These are phyloP conservation scores for Anoncus sp. DNA, from an alignment of 2,888 invertebrate genomes.

Conservation along the genomic window DNA sequence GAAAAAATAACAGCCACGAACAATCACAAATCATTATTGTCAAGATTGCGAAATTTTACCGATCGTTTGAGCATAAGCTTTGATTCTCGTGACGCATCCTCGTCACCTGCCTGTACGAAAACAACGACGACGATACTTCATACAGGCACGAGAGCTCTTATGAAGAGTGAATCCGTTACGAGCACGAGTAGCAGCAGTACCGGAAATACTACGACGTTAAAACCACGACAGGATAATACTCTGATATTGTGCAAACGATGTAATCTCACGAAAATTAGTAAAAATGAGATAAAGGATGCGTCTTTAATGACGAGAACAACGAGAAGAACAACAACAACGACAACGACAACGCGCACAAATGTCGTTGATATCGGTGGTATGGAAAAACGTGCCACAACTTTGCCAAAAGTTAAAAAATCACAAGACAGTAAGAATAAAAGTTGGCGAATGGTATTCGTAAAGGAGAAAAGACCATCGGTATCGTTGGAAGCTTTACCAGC, in stretches of 20 bases:
- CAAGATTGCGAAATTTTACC: conserved; percentile 85
- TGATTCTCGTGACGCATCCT: conserved; percentile 75
- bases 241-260: conserved; percentile 76
- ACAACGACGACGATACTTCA: conserved; percentile 72
- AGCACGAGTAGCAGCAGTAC: too few species aligned
- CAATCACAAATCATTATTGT: conserved; percentile 83
- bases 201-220: too few species aligned
- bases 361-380: conserved; percentile 69
- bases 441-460: conserved; percentile 80
- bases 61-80: conserved; percentile 84
- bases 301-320: conserved; percentile 46
- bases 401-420: conserved; percentile 79
- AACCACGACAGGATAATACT: conserved; percentile 64
- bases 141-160: conserved; percentile 69
- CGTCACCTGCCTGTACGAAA: too few species aligned
- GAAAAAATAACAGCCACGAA: conserved; percentile 76
- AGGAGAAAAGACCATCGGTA: conserved; percentile 80
- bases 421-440: conserved; percentile 79
- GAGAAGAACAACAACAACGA: conserved; percentile 14
- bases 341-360: conserved; percentile 40
- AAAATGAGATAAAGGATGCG: conserved; percentile 66
- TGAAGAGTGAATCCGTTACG: conserved; percentile 77
- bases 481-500: conserved; percentile 78
- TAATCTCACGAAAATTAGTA: conserved; percentile 73
- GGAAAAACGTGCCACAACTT: conserved; percentile 80